Conservation (phyloP, 64 coral and sea anemone genomes). For the Pocillopora verrucosa region DNA sequence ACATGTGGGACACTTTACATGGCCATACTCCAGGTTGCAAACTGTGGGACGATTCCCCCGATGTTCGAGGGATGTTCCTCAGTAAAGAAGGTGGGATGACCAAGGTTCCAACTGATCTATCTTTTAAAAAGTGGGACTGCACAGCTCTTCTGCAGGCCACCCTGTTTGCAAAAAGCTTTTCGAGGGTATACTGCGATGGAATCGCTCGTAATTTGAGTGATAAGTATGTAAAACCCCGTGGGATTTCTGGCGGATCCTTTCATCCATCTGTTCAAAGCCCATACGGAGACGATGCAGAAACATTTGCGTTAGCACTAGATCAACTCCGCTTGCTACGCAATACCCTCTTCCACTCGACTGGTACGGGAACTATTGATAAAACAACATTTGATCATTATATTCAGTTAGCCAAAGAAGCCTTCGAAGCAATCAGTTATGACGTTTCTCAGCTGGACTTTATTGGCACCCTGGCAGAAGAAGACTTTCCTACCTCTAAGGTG, state of each 20-base stretch:
- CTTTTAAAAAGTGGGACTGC: conserved; percentile 24
- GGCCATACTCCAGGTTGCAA: not conserved
- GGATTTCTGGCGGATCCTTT: not conserved
- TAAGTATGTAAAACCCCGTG: not conserved
- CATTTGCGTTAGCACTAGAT: conserved; percentile 36
- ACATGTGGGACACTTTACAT: conserved; percentile 17
- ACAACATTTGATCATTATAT: conserved; percentile 21
- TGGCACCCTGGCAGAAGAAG: conserved; percentile 9
- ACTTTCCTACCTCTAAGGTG: conserved; percentile 19
- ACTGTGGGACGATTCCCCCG: conserved; percentile 6
- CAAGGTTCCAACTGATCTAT: not conserved
- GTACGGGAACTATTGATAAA: conserved; percentile 29
- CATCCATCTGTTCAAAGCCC: conserved; percentile 2
- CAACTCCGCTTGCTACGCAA: conserved; percentile 37
- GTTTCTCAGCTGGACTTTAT: not conserved
- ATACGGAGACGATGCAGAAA: conserved; percentile 10
- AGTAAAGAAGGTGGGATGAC: not conserved
- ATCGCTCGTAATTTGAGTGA: not conserved
- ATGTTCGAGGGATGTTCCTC: conserved; percentile 26
- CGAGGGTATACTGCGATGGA: not conserved
- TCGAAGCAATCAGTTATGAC: not conserved
- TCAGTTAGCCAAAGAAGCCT: conserved; percentile 6
- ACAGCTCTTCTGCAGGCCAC: conserved; percentile 17
- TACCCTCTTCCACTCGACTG: not conserved
- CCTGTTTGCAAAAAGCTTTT: conserved; percentile 25